Percentiles rank a stretch among this genome's conserved stretches.
Evolutionary conservation across 2,888 invertebrate species (phyloP).

Genomic region (Lasioglossum vierecki): DNA sequence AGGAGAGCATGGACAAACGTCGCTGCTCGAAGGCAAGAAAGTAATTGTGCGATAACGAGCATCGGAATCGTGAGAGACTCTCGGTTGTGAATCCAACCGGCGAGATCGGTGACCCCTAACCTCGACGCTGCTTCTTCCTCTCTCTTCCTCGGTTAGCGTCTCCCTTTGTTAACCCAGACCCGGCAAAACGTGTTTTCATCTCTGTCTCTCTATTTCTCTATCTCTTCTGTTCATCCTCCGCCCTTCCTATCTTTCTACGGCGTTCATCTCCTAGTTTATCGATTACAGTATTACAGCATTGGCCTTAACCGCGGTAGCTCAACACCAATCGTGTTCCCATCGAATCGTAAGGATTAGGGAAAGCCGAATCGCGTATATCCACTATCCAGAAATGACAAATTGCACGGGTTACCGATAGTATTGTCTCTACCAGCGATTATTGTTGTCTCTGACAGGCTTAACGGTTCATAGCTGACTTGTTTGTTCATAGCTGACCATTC

Average conservation of each 20-base stretch:
- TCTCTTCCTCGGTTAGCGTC: neutral
- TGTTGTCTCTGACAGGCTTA: neutral
- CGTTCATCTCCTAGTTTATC: neutral
- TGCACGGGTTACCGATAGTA: neutral
- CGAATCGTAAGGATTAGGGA: neutral
- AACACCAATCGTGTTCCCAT: neutral
- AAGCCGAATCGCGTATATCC: neutral
- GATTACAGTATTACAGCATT: neutral
- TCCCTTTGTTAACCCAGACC: neutral
- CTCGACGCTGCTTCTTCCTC: neutral
- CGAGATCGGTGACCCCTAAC: constrained; percentile 22
- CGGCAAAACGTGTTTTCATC: neutral
- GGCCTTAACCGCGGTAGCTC: constrained; percentile 1
- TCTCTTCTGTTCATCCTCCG: neutral
- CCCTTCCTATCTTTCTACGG: neutral
- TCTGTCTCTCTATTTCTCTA: neutral
- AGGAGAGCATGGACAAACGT: constrained; percentile 18
- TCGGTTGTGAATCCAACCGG: constrained; percentile 43
- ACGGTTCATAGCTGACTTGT: neutral
- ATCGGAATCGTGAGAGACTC: constrained; percentile 60
- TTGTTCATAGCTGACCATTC: no score
- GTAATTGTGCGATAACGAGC: constrained; percentile 65
- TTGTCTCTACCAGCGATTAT: neutral
- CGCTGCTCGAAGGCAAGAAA: constrained; percentile 53
- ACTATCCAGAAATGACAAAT: neutral